These are phyloP conservation scores for Perodicticus potto DNA, from an alignment of 2,797 vertebrate genomes.

Conservation along the genomic window DNA sequence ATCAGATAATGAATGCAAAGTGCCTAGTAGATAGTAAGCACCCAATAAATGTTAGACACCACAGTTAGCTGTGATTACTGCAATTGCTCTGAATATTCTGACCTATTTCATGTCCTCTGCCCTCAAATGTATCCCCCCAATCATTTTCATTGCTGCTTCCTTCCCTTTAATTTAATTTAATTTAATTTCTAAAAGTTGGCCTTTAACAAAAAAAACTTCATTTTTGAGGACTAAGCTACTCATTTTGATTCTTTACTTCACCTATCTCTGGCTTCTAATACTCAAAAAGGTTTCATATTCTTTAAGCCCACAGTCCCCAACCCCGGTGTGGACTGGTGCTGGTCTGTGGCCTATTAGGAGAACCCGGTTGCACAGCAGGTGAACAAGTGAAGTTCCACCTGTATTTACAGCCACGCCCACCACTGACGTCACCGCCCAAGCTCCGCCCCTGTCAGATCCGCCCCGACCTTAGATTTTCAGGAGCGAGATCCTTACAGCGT, in stretches of 20 bases:
- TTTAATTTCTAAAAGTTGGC: neutral
- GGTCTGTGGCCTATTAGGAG: too few species aligned
- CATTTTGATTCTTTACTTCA: slow-evolving; percentile 1
- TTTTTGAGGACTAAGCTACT: slow-evolving; percentile 28
- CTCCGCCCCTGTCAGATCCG: too few species aligned
- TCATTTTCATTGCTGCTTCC: neutral
- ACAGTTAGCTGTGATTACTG: neutral
- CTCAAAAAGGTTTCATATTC: slow-evolving; percentile 10
- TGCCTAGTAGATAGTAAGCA: neutral
- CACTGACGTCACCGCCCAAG: too few species aligned
- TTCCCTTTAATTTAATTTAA: neutral
- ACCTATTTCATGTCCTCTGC: neutral
- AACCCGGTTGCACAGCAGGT: too few species aligned
- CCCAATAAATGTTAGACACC: neutral
- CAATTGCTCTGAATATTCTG: neutral
- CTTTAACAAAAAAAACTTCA: neutral
- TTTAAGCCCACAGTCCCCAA: neutral
- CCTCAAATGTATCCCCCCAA: neutral
- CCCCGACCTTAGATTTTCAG: too few species aligned
- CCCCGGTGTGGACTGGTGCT: too few species aligned
- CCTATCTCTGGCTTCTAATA: neutral
- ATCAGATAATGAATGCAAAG: neutral
- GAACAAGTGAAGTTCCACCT: too few species aligned
- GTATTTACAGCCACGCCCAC: too few species aligned
- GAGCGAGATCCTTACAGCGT: too few species aligned